phyloP scores from a whole-genome alignment of 2,113 vertebrate species.

The Hyaena hyaena region DNA sequence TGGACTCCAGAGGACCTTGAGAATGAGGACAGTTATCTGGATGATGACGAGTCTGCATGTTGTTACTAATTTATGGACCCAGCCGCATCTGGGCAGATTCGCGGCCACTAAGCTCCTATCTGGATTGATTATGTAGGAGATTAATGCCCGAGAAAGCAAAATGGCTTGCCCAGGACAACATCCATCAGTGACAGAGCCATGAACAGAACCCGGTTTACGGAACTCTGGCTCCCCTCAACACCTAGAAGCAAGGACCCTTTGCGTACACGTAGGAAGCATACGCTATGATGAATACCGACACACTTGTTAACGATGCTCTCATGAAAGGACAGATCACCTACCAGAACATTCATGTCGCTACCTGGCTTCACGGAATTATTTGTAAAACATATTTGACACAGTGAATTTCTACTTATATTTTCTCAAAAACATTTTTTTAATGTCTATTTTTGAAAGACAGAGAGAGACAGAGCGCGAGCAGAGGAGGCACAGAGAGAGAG shows the following conservation, averaged over 20 bases:
- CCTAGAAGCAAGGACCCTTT: not conserved
- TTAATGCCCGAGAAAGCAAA: not conserved
- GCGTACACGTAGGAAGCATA: not conserved
- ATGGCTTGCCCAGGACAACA: not conserved
- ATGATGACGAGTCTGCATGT: not conserved
- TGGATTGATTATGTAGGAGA: not conserved
- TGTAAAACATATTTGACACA: not conserved
- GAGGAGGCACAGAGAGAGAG: too few species aligned
- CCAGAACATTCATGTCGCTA: too few species aligned
- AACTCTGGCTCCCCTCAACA: not conserved
- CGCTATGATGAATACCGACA: accelerated
- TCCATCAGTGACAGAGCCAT: not conserved
- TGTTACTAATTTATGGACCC: not conserved
- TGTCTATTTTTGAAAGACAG: too few species aligned
- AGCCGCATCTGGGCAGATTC: not conserved
- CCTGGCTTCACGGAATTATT: not conserved
- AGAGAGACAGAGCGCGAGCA: too few species aligned
- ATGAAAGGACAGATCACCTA: not conserved
- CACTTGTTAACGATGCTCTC: not conserved
- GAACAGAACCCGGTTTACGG: not conserved
- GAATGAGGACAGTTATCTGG: not conserved
- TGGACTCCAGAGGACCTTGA: not conserved
- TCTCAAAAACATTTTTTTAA: too few species aligned
- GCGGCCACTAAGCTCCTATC: not conserved
- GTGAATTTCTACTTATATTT: not conserved